phyloP scores from a whole-genome alignment of 1,140 invertebrate genomes.

The Drosophila tsacasi region DNA sequence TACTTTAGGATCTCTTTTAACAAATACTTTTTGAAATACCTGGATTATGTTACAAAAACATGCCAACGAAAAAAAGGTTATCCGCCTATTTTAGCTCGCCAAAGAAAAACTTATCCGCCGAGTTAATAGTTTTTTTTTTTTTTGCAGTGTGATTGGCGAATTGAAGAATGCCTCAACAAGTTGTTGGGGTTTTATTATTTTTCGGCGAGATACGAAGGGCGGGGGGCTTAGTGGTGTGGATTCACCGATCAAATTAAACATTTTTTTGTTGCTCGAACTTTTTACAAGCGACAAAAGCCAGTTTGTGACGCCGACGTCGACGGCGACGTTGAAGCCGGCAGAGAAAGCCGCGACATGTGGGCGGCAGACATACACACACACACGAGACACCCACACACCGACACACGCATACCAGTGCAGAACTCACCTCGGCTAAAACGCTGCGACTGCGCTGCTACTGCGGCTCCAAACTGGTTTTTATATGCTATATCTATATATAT shows the following conservation, averaged over 20 bases:
- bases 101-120: neutral
- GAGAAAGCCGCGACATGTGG: constrained; percentile 56
- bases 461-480: constrained; percentile 72
- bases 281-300: constrained; percentile 55
- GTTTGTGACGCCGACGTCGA: constrained; percentile 41
- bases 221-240: constrained; percentile 1
- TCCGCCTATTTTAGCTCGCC: too few species aligned
- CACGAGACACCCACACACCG: constrained; percentile 34
- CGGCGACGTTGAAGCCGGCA: constrained; percentile 14
- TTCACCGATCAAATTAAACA: constrained; percentile 67
- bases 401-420: constrained; percentile 32
- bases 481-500: constrained; percentile 19
- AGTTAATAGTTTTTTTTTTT: constrained; percentile 6
- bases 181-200: constrained; percentile 36
- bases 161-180: constrained; percentile 69
- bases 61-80: too few species aligned
- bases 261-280: constrained; percentile 41
- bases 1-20: too few species aligned
- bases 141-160: constrained; percentile 30
- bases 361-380: constrained; percentile 41
- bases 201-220: neutral
- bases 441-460: constrained; percentile 77
- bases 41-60: too few species aligned
- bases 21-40: too few species aligned
- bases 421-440: constrained; percentile 55